Conservation (phyloP, 2,113 vertebrate species). For the Spheniscus mendiculus region DNA sequence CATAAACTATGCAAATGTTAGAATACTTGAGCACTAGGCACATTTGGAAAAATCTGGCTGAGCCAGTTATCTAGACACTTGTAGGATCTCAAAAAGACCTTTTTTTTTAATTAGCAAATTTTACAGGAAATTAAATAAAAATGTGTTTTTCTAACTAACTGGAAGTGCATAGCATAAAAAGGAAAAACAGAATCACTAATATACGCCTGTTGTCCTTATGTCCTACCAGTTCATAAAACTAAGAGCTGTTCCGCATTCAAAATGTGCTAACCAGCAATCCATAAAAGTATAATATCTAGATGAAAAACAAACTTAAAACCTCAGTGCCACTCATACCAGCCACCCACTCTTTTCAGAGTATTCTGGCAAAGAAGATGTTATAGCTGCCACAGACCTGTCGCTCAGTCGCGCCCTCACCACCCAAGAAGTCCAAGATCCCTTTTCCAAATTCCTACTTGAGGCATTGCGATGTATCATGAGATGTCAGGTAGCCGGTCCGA, state of each 20-base stretch:
- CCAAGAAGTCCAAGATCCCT: not conserved
- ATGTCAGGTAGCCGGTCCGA: not conserved
- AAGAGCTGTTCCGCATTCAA: not conserved
- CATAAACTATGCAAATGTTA: not conserved
- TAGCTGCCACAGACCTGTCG: not conserved
- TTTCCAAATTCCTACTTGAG: not conserved
- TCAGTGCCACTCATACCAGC: not conserved
- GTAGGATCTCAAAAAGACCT: not conserved
- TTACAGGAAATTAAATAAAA: conserved; percentile 27
- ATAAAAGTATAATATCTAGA: not conserved
- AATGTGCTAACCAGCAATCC: not conserved
- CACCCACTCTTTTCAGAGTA: not conserved
- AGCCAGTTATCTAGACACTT: not conserved
- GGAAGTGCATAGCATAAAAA: not conserved
- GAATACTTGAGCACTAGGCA: not conserved
- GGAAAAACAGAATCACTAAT: not conserved
- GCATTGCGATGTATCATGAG: not conserved
- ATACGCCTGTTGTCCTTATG: not conserved
- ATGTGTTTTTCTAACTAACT: conserved; percentile 18
- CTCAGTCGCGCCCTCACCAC: not conserved
- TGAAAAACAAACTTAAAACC: not conserved
- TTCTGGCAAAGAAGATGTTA: not conserved
- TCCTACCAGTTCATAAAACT: conserved; percentile 5
- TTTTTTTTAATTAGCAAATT: not conserved
- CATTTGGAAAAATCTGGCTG: not conserved